Base-by-base conservation (phyloP, 2,888 invertebrate species). In the Cyclophora punctaria region DNA sequence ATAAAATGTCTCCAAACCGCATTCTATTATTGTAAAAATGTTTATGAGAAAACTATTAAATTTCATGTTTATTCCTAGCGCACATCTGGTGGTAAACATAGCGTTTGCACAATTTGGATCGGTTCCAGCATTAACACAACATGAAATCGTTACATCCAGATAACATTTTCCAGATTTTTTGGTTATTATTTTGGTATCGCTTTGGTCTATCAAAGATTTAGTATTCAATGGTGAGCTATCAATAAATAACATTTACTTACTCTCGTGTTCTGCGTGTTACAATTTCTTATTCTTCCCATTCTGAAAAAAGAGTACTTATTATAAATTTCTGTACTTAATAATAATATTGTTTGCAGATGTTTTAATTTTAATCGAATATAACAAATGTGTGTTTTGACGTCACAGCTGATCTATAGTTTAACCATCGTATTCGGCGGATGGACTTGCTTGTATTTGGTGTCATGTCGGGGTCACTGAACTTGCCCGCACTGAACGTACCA, bases 71-170 rank as follows among this genome's bases (percentile, higher is more conserved):
- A 78, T 80, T 80, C 69, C 67, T 67, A 71, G 73, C 68, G 52
- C 59, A 59, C 69, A 71, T 67, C 67, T 67, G 61, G 67, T 73
- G 63, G 70, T 75, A 74, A 78, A 78, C 70, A 75, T 67, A 66
- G 52, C 67, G 65, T 64, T 64, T 64, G 63, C 63, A 72, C 64
- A 62, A 73, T 76, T 83, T 83, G 82, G 81, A 80, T 58, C 68
- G 47, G 67, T 75, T 82, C 83, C 83, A 83, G 79, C 70, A 55
- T 56, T 62, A 67, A 69, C 37, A 71, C 67, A 48, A 56, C 51
- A 53, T 59, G 50, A 57, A 56, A 56, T 56, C 41, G 48, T 3
- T 37, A 44, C 20, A 44, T 44, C 20, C 44, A 44, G 44, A 44
- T 44, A 20, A 44, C 44, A 44, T 33, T 33, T 34, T 44, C 44